A percentile compares a stretch with the other conserved stretches of the same genome.
phyloP scores from a whole-genome alignment of 2,113 vertebrate genomes.

The Lamprologus ornatipinnis region DNA sequence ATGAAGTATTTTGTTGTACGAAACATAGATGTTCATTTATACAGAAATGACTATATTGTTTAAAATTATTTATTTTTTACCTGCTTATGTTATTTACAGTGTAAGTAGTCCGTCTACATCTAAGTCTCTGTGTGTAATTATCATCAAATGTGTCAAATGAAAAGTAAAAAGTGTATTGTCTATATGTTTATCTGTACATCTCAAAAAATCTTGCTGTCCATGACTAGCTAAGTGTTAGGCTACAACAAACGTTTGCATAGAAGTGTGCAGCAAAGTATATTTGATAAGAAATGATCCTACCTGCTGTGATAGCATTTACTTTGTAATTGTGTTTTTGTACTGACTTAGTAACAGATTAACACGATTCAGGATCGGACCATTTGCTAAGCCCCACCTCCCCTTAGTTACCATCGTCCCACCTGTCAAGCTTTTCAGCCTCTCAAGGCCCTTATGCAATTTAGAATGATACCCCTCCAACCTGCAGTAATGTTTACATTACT shows the following conservation, averaged over 20 bases:
- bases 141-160: neutral
- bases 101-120: slow-evolving; percentile 19
- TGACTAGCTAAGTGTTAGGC: neutral
- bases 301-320: neutral
- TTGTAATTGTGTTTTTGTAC: neutral
- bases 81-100: slow-evolving; percentile 7
- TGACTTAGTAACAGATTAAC: neutral
- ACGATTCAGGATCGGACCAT: neutral
- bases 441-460: neutral
- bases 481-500: neutral
- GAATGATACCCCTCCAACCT: neutral
- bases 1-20: slow-evolving; percentile 58
- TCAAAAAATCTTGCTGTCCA: neutral
- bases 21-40: slow-evolving; percentile 49
- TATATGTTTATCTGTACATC: neutral
- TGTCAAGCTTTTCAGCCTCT: neutral
- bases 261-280: neutral
- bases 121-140: neutral
- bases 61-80: slow-evolving; percentile 62
- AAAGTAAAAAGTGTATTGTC: neutral
- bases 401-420: neutral
- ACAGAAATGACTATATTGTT: slow-evolving; percentile 49
- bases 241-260: neutral
- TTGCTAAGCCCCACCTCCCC: neutral
- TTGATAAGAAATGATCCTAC: neutral